Conservation (phyloP, 2,113 vertebrate species). For the Cryptotis parvus region DNA sequence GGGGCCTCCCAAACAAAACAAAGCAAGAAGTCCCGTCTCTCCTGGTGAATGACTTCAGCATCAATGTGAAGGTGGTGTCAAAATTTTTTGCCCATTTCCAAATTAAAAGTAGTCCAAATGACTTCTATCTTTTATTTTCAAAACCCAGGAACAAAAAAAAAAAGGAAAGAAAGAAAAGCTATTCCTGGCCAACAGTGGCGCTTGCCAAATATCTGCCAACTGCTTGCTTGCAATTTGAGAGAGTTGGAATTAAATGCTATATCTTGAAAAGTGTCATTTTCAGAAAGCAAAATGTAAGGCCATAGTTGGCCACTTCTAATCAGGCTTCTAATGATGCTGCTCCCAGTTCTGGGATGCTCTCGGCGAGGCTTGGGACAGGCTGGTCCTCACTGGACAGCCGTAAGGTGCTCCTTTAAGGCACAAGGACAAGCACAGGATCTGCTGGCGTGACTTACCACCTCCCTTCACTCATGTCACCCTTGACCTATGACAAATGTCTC, state of each 20-base stretch:
- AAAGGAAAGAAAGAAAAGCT: constrained; percentile 79
- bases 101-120: constrained; percentile 75
- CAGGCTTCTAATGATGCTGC: neutral
- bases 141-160: constrained; percentile 43
- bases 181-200: constrained; percentile 60
- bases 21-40: neutral
- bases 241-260: constrained; percentile 84
- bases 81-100: constrained; percentile 14
- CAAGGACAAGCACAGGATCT: neutral
- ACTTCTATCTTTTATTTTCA: constrained; percentile 74
- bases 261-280: constrained; percentile 77
- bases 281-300: constrained; percentile 76
- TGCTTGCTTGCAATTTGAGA: constrained; percentile 79
- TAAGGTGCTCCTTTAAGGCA: neutral
- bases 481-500: neutral
- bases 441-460: neutral
- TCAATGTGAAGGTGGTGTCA: neutral
- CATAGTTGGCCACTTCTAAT: constrained; percentile 18
- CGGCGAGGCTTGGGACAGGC: neutral
- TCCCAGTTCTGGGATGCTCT: neutral
- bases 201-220: constrained; percentile 82
- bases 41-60: neutral
- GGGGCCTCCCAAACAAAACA: too few species aligned
- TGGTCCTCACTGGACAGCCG: neutral
- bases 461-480: neutral